Evolutionary conservation across 1,140 invertebrate genomes (phyloP), one percentile per base, ranked within the genome.

Genomic region (Lamellibrachia luymesi): DNA sequence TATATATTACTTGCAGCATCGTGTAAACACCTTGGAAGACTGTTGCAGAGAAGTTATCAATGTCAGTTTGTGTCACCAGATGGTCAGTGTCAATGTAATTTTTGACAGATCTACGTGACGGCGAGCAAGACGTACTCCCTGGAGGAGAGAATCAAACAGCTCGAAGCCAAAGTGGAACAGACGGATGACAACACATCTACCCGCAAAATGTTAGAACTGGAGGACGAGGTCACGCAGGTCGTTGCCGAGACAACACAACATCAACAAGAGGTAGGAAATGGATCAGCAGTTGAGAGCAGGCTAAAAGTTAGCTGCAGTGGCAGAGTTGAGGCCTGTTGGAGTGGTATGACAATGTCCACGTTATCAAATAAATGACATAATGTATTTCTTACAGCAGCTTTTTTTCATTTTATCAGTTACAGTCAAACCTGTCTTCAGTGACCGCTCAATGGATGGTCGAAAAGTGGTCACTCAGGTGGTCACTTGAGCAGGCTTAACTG

Each of bases 61-160:
- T 91, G 51, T 91, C 91, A 50, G 10, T n/a, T 25, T 10, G 13
- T 80, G 64, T 80, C 64, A 80, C 13, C 64, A 80, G 64, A 17
- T 80, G 25, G 7, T 91, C 91, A 91, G 27, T 91, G 90, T 91
- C 90, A 49, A 80, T 92, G 52, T 6, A 8, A 92, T 92, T 92
- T 50, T 89, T 93, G 56, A 27, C 94, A 96, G 95, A 95, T 96
- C 80, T 95, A 95, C 94, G 94, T 95, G 92, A 93, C 95, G 1
- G 94, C 95, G 6, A 93, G 95, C 22, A 94, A 94, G 64, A 94
- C 95, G 27, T 95, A 92, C 93, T 91, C 93, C 22, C 93, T 95
- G 52, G 95, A 95, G 92, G 94, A 95, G 50, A 94, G 94, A 92
- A 94, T 95, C n/a, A 80, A 94, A 50, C 92, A 94, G 89, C 94